Conservation (phyloP, 2,113 vertebrate genomes). For the Bos taurus region DNA sequence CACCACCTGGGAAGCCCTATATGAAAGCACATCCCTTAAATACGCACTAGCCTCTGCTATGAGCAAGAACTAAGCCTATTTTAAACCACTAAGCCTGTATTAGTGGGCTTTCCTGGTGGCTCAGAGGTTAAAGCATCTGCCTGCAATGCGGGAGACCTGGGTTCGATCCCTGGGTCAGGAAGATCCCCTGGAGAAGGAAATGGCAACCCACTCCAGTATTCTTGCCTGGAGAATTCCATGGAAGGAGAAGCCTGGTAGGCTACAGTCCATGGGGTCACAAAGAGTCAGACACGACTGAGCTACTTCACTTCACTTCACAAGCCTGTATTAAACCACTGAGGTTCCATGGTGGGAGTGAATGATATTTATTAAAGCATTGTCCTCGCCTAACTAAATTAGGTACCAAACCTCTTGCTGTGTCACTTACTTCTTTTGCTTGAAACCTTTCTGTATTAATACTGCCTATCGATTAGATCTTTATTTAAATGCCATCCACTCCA, state of each 20-base stretch:
- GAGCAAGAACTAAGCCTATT: background rate
- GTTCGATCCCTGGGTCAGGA: too few relatives aligned
- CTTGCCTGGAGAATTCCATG: too few relatives aligned
- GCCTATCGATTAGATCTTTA: background rate
- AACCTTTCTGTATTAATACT: background rate
- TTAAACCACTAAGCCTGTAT: background rate
- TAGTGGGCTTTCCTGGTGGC: background rate
- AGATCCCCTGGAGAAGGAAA: too few relatives aligned
- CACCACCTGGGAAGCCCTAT: background rate
- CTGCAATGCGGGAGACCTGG: too few relatives aligned
- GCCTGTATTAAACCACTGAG: background rate
- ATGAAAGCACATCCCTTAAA: background rate
- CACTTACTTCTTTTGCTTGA: background rate
- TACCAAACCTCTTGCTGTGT: background rate
- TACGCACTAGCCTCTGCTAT: background rate
- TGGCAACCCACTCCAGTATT: too few relatives aligned
- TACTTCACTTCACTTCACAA: background rate
- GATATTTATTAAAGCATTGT: background rate
- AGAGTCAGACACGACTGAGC: too few relatives aligned
- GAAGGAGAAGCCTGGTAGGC: too few relatives aligned
- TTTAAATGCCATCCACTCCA: background rate
- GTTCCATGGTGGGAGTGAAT: background rate
- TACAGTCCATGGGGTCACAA: too few relatives aligned
- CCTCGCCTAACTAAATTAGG: background rate
- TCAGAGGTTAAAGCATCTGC: too few relatives aligned